Percentiles rank a stretch among this genome's conserved stretches.
Conservation (phyloP, 2,888 invertebrate species). For the Eilema caniola region DNA sequence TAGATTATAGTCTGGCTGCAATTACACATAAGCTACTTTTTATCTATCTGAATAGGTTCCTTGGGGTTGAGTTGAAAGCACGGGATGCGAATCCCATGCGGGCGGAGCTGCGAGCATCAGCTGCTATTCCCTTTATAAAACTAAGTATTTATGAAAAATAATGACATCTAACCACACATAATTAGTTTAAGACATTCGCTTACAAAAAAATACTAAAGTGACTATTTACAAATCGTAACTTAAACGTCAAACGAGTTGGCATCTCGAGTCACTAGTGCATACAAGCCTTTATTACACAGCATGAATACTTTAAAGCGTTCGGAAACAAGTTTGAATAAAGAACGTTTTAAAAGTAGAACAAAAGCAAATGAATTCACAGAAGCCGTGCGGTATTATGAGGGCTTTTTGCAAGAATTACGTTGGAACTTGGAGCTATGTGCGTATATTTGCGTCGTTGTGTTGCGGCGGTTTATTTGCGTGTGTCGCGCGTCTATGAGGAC, state of each 20-base stretch:
- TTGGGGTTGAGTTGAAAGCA: no score
- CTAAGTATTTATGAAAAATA: no score
- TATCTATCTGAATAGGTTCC: no score
- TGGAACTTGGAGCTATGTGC: constrained; percentile 64
- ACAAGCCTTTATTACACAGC: constrained; percentile 14
- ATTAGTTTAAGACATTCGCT: neutral
- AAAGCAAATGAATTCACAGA: constrained; percentile 35
- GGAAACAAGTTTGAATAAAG: constrained; percentile 12
- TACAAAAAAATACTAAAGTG: neutral
- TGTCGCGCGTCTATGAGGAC: constrained; percentile 80
- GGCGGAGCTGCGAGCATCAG: no score
- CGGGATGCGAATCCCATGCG: no score
- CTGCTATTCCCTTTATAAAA: no score
- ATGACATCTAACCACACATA: no score
- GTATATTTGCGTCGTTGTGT: constrained; percentile 68
- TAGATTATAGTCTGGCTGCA: no score
- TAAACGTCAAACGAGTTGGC: neutral
- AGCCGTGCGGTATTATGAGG: constrained; percentile 15
- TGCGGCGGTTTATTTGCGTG: constrained; percentile 77
- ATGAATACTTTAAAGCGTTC: constrained; percentile 8
- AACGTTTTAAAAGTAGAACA: constrained; percentile 32
- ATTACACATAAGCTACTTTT: no score
- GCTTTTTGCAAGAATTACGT: constrained; percentile 66
- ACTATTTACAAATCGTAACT: neutral
- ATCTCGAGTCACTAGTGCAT: constrained; percentile 10